phyloP scores from a whole-genome alignment of 2,113 vertebrate genomes.

The Carettochelys insculpta region DNA sequence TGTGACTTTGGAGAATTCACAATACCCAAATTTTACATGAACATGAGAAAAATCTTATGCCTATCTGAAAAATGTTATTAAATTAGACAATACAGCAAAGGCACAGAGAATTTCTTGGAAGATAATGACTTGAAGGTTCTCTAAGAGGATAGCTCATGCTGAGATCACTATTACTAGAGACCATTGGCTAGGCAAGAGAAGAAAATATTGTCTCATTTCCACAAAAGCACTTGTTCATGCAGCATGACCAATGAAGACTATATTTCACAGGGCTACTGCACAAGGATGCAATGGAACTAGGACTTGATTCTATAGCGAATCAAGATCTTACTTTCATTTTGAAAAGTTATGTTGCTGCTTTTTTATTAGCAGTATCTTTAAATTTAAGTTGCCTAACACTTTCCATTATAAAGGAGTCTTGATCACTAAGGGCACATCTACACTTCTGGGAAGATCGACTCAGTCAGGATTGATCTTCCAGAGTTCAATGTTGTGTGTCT shows the following conservation, averaged over 20 bases:
- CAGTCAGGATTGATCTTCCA: no score
- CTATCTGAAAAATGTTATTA: background rate
- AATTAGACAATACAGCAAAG: background rate
- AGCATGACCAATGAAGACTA: background rate
- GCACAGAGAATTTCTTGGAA: background rate
- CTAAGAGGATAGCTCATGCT: background rate
- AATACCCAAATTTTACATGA: background rate
- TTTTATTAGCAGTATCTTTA: background rate
- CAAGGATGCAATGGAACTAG: background rate
- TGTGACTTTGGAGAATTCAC: background rate
- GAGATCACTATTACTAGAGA: background rate
- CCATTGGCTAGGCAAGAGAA: background rate
- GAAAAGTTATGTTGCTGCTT: background rate
- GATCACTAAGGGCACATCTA: no score
- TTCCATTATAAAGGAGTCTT: constrained; percentile 33
- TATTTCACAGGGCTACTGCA: background rate
- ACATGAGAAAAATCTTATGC: background rate
- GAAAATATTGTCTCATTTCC: background rate
- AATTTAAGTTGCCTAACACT: constrained; percentile 25
- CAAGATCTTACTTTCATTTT: background rate
- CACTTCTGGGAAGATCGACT: no score
- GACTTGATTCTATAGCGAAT: background rate
- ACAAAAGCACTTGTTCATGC: background rate
- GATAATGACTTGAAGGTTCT: background rate
- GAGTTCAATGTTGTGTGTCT: no score